Conservation (phyloP, 2,113 vertebrate genomes). For the Actenoides lindsayi region DNA sequence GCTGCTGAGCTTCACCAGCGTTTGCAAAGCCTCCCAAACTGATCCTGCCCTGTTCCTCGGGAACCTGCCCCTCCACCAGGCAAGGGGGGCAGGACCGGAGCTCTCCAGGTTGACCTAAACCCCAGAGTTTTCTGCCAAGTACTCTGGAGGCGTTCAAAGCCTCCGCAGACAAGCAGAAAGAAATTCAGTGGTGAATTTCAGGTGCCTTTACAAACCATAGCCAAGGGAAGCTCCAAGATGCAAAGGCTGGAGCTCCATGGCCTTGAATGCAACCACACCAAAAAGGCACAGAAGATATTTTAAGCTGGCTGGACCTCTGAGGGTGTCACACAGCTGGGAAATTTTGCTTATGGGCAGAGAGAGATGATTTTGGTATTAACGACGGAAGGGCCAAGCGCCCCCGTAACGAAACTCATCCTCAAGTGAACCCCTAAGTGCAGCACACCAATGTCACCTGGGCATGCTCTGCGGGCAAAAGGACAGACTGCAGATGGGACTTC, state of each 20-base stretch:
- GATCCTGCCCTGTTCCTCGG: too few species aligned
- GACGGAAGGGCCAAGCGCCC: not conserved
- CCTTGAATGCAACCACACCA: not conserved
- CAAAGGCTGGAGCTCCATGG: not conserved
- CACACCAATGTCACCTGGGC: not conserved
- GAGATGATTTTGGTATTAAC: not conserved
- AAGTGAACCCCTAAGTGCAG: not conserved
- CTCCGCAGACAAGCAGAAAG: not conserved
- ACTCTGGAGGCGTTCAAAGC: not conserved
- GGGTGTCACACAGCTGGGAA: rapidly evolving
- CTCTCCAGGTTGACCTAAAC: rapidly evolving
- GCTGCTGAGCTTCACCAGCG: rapidly evolving
- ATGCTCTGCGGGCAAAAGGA: too few species aligned
- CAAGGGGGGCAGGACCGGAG: not conserved
- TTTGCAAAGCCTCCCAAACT: not conserved
- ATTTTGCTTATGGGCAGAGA: rapidly evolving
- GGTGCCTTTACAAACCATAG: not conserved
- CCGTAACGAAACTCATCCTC: not conserved
- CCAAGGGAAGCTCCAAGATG: not conserved
- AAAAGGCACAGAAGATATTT: not conserved
- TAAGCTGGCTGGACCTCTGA: too few species aligned
- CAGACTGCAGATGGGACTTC: rapidly evolving
- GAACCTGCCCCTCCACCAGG: not conserved
- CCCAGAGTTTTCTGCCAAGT: rapidly evolving
- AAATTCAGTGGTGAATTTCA: not conserved